Evolutionary conservation across 2,113 vertebrate genomes (phyloP).

Genomic region (Rhinolophus sinicus): DNA sequence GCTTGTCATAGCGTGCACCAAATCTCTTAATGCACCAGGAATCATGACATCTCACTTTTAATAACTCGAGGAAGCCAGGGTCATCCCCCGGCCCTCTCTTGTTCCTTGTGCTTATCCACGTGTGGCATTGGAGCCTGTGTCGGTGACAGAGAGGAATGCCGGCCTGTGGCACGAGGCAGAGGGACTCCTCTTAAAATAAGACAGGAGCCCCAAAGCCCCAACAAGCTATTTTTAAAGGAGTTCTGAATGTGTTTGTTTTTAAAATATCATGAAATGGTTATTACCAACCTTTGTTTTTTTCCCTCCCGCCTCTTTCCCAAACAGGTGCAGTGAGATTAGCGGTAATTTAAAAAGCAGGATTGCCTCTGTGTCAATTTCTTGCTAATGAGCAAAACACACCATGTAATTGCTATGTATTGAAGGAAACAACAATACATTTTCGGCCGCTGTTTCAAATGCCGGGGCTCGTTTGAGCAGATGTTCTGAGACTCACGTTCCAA

Average conservation of each 20-base stretch:
- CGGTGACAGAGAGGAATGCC: fast-evolving
- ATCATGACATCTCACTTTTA: background rate
- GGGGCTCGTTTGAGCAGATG: constrained; percentile 49
- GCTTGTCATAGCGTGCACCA: fast-evolving
- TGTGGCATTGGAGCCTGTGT: background rate
- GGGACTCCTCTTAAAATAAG: constrained; percentile 22
- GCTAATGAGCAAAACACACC: constrained; percentile 70
- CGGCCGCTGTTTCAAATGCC: background rate
- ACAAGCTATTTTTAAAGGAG: constrained; percentile 48
- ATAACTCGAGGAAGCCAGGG: background rate
- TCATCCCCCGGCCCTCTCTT: background rate
- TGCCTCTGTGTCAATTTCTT: constrained; percentile 66
- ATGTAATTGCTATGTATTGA: constrained; percentile 61
- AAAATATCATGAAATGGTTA: constrained; percentile 62
- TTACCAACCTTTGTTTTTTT: background rate
- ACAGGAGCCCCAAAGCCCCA: background rate
- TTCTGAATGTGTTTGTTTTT: constrained; percentile 57
- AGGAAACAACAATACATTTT: constrained; percentile 44
- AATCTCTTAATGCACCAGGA: fast-evolving
- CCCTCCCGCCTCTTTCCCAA: constrained; percentile 27
- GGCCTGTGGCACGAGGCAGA: fast-evolving
- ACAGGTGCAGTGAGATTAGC: constrained; percentile 70
- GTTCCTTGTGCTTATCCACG: background rate
- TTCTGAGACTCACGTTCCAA: constrained; percentile 1
- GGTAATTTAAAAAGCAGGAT: constrained; percentile 75